phyloP scores from a whole-genome alignment of 2,113 vertebrate species.

The Capreolus pygargus region DNA sequence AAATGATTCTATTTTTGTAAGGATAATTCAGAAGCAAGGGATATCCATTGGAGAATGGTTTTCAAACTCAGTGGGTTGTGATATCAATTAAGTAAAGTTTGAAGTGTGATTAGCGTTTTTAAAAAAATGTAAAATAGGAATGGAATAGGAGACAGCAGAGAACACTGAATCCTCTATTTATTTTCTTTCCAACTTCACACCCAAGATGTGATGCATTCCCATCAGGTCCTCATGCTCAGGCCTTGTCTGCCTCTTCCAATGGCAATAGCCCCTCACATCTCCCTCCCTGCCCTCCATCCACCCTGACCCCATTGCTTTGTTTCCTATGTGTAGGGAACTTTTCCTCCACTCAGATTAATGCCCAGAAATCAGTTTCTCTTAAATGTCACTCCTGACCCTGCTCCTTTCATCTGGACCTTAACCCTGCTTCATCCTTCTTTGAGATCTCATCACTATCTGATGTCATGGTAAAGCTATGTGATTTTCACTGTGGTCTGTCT shows the following conservation, averaged over 20 bases:
- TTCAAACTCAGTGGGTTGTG: background rate
- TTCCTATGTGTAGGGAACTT: accelerated
- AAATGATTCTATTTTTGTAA: background rate
- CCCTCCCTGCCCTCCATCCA: accelerated
- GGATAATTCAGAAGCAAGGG: background rate
- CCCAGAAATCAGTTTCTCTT: background rate
- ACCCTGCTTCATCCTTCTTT: background rate
- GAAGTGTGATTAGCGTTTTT: background rate
- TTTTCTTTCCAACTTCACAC: too few relatives aligned
- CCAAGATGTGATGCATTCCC: accelerated
- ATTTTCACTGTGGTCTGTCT: background rate
- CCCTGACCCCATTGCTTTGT: background rate
- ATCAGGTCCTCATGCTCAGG: background rate
- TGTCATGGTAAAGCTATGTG: too few relatives aligned
- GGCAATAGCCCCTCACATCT: accelerated
- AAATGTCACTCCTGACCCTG: background rate
- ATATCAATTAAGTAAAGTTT: background rate
- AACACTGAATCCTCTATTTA: background rate
- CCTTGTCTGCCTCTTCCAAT: background rate
- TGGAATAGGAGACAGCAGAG: background rate
- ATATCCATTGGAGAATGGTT: background rate
- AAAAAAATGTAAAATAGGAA: background rate
- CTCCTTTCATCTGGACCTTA: background rate
- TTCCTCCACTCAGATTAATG: too few relatives aligned
- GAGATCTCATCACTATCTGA: accelerated